Evolutionary conservation across 2,888 invertebrate genomes (phyloP).

Genomic region (Julus scandinavius): DNA sequence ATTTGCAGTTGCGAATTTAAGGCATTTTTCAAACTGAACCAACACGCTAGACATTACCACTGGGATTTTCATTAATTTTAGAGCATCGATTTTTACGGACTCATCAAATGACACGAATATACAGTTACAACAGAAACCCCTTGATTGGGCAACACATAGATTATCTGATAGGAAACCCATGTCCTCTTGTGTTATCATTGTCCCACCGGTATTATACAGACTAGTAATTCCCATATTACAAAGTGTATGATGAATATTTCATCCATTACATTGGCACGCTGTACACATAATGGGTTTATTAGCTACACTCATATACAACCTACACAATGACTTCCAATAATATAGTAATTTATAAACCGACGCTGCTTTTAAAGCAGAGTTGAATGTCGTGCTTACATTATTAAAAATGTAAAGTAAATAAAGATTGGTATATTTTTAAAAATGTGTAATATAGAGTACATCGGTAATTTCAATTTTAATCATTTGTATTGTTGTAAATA

Average conservation of each 20-base stretch:
- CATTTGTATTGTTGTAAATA: too few relatives aligned
- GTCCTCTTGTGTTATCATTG: neutral
- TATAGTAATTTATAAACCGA: neutral
- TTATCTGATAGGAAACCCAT: neutral
- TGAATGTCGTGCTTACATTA: neutral
- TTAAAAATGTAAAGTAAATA: too few relatives aligned
- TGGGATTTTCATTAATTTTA: conserved; percentile 24
- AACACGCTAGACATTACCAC: neutral
- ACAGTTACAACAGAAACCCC: neutral
- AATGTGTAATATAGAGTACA: too few relatives aligned
- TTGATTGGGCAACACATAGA: neutral
- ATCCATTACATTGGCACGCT: neutral
- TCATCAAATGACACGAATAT: neutral
- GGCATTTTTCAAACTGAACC: neutral
- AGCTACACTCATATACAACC: neutral
- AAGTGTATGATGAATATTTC: conserved; percentile 17
- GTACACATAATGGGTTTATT: conserved; percentile 7
- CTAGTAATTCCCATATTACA: neutral
- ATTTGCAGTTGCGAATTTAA: neutral
- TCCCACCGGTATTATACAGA: neutral
- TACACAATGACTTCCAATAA: neutral
- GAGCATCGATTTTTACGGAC: neutral
- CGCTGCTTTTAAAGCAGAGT: neutral
- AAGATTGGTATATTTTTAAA: too few relatives aligned
- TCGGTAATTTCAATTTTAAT: too few relatives aligned